Evolutionary conservation across 35 echinoderm and acorn worm genomes (phyloP), one percentile per base, ranked within the genome.

Genomic region (Stichopus chloronotus): DNA sequence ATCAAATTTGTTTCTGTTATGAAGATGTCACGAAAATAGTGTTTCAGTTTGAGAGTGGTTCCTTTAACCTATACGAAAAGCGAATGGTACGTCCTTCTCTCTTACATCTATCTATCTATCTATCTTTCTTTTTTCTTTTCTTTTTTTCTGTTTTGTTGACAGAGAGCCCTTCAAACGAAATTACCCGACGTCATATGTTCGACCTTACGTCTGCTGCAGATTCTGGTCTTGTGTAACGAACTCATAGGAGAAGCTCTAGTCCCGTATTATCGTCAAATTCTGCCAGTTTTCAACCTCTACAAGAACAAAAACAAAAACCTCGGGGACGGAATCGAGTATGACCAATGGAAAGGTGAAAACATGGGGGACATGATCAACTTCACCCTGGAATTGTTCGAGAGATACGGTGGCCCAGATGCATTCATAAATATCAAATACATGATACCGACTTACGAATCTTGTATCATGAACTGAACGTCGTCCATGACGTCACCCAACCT

Each of bases 371-470:
- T 97, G 59, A 92, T 97, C 1, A 97, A 97, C 56, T 53, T 87
- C 57, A 97, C 96, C 5, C 83, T 97, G 59, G 94, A 97, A 91
- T 72, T 97, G 57, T 93, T 97, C 7, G 96, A 97, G 76, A 72
- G 90, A 77, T 88, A 92, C 16, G 96, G 96, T n/a, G 96, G 96
- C 8, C 92, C 87, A 54, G 96, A 97, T 83, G 96, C 96, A 11
- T 97, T 95, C 55, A 97, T 97, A 2, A 97, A 97, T 71, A 97
- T 97, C 81, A 97, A 97, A 78, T 97, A 97, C 24, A 97, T 97
- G 96, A 92, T 97, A 81, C 96, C 96, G 8, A 97, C 96, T 4
- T 97, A 97, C 63, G 96, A 97, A 78, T 97, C 96, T 5, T 97
- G 96, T 65, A 89, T 97, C n/a, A 95, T 93, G 91, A 74, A 86